These are phyloP conservation scores for Pyrochroa serraticornis DNA, from an alignment of 2,888 invertebrate species.

Conservation along the genomic window DNA sequence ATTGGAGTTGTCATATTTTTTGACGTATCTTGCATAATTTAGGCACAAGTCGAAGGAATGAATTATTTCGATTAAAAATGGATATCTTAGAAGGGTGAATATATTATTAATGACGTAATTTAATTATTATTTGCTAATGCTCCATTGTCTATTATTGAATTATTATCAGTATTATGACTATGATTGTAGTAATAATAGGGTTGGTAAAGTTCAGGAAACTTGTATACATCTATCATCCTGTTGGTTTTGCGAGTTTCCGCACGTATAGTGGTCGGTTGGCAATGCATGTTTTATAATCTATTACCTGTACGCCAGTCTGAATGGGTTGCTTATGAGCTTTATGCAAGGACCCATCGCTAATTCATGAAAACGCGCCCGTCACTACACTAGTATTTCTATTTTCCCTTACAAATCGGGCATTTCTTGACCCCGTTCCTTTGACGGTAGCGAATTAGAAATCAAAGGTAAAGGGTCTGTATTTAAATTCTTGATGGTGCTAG, in stretches of 20 bases:
- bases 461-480: too few relatives aligned
- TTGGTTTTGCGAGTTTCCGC: conserved; percentile 5
- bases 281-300: conserved; percentile 32
- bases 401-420: conserved; percentile 11
- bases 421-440: conserved; percentile 14
- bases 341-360: conserved; percentile 20
- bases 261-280: conserved; percentile 16
- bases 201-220: conserved; percentile 8
- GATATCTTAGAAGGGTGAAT: conserved; percentile 7
- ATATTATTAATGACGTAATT: conserved; percentile 14
- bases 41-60: too few relatives aligned
- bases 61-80: neutral
- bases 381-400: neutral
- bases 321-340: conserved; percentile 29
- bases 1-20: neutral
- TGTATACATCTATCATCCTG: conserved; percentile 15
- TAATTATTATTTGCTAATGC: conserved; percentile 20
- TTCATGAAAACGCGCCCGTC: conserved; percentile 19
- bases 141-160: conserved; percentile 21
- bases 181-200: conserved; percentile 12
- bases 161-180: conserved; percentile 11
- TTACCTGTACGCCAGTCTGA: conserved; percentile 27
- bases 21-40: neutral
- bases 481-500: neutral
- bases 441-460: too few relatives aligned